Evolutionary conservation across 2,797 vertebrate species (phyloP).

Genomic region (Myoxocephalus aenaeus): DNA sequence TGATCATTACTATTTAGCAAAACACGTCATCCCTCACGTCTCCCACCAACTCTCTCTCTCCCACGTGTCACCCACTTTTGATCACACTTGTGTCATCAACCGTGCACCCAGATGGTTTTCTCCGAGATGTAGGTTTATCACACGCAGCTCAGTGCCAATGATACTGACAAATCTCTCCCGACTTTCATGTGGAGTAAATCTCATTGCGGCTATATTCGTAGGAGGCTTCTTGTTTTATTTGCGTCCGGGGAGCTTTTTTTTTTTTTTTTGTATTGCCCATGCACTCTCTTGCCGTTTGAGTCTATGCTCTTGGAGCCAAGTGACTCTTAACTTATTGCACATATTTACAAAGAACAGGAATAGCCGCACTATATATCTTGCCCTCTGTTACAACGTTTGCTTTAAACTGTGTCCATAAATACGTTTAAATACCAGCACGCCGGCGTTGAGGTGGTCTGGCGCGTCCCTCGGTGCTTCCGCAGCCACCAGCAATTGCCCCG

Average conservation of each 20-base stretch:
- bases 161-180: slow-evolving; percentile 48
- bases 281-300: slow-evolving; percentile 30
- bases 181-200: slow-evolving; percentile 57
- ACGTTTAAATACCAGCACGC: slow-evolving; percentile 12
- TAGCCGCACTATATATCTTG: neutral
- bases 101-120: slow-evolving; percentile 30
- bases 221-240: slow-evolving; percentile 62
- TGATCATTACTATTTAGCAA: slow-evolving; percentile 3
- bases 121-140: slow-evolving; percentile 29
- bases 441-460: slow-evolving; percentile 46
- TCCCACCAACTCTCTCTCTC: slow-evolving; percentile 44
- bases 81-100: slow-evolving; percentile 49
- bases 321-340: slow-evolving; percentile 55
- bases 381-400: slow-evolving; percentile 18
- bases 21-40: slow-evolving; percentile 28
- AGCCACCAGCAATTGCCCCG: slow-evolving; percentile 86
- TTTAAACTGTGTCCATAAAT: slow-evolving; percentile 52
- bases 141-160: slow-evolving; percentile 26
- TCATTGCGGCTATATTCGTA: slow-evolving; percentile 43
- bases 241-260: slow-evolving; percentile 62
- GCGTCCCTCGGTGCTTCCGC: slow-evolving; percentile 60
- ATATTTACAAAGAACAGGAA: slow-evolving; percentile 40
- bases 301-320: slow-evolving; percentile 51
- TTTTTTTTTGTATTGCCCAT: slow-evolving; percentile 56
- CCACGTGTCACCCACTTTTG: slow-evolving; percentile 46